Evolutionary conservation across 2,797 vertebrate species (phyloP), one percentile per base, ranked within the genome.

Genomic region (Atherinosoma microstoma): DNA sequence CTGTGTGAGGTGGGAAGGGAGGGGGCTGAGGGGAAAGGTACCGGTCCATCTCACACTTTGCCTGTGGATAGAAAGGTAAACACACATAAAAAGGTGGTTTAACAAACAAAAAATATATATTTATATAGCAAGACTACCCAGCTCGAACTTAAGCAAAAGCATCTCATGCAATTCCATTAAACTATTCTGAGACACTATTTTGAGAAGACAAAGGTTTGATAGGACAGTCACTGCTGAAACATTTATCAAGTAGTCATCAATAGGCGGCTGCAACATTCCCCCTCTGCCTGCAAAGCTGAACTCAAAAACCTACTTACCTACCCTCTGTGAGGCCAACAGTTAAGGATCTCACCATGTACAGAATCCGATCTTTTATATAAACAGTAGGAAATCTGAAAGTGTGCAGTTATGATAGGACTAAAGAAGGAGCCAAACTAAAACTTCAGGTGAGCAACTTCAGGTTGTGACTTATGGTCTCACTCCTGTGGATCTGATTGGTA

Each of bases 11-110:
- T 0, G 76, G 72, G 30, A 83, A 82, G 29, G 76, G 57, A 7
- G 86, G 83, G 34, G 86, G 93, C 90, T 97, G 96, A 70, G 96
- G 96, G 27, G 96, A 87, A 78, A 99, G 95, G 83, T 99, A 99
- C 83, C 97, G 95, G 87, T 99, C 98, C 97, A 99, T 96, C 94
- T 99, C 98, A 83, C 96, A 96, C 94, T 96, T 97, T 0, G 95
- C 96, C 98, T 99, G 86, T 32, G 4, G 66, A 54, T 0, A n/a
- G 30, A 86, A 8, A 18, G 38, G 57, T 0, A 73, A 57, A 79
- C n/a, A 75, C 20, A 70, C 7, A 62, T 29, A 40, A 51, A 51
- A 74, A 29, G 22, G 15, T 53, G 10, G 49, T 24, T 24, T 53
- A 27, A 53, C 49, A 27, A 70, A 62, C 64, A 20, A 5, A 30